phyloP scores from a whole-genome alignment of 2,113 vertebrate species.

The Callipepla squamata region DNA sequence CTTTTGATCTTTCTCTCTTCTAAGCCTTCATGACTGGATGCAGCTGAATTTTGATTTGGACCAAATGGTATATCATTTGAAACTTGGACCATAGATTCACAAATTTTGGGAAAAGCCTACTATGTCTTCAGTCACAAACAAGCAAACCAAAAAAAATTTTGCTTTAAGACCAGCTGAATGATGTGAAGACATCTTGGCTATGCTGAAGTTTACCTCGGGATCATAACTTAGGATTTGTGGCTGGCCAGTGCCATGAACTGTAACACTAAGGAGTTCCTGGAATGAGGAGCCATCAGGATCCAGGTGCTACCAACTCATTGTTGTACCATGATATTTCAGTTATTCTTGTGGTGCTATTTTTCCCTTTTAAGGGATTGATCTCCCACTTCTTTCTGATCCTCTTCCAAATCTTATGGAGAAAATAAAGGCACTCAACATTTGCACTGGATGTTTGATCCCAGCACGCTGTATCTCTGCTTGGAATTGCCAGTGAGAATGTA shows the following conservation, averaged over 20 bases:
- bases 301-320: background rate
- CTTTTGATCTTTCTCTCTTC: background rate
- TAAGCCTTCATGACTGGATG: background rate
- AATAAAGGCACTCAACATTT: background rate
- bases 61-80: background rate
- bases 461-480: background rate
- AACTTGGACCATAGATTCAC: background rate
- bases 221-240: accelerated
- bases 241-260: background rate
- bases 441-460: background rate
- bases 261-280: background rate
- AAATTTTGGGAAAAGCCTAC: background rate
- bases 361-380: background rate
- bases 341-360: background rate
- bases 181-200: background rate
- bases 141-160: background rate
- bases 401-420: background rate
- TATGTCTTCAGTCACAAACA: background rate
- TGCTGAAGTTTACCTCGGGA: background rate
- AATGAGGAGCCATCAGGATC: background rate
- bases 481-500: background rate
- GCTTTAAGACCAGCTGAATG: background rate
- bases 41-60: background rate
- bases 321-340: background rate
- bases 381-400: background rate